Evolutionary conservation across 2,113 vertebrate species (phyloP), one percentile per base, ranked within the genome.

Genomic region (Amia ocellicauda): DNA sequence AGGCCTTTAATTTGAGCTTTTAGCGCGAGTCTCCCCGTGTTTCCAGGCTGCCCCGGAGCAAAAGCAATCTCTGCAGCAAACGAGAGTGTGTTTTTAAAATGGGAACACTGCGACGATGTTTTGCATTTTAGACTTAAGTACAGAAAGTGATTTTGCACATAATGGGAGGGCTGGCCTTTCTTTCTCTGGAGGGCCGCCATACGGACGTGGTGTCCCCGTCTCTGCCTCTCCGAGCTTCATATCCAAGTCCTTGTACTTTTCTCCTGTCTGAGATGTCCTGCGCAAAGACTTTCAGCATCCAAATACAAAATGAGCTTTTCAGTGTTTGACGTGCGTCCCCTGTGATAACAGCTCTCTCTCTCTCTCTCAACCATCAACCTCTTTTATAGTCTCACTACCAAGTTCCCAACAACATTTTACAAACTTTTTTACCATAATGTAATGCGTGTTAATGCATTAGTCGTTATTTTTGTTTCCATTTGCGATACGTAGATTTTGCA

Each of bases 1-100:
- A 4, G 61, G 78, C 69, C 79, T 83, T 77, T 88, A 86, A 88
- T 79, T 83, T 81, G 73, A 69, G 83, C 84, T 86, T 83, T 85
- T 83, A 86, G 81, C 70, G 57, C 68, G 49, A 47, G 42, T 58
- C 29, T 42, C 71, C 78, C 66, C 75, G 80, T 78, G 82, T 80
- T 83, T 71, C 50, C 76, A 77, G 78, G 80, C 74, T 23, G 69
- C 74, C 84, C 80, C 54, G 62, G 70, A 85, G 85, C 80, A 73
- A 81, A 58, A 76, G 74, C 82, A 85, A 75, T 72, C 79, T 71
- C 77, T 71, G 59, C 60, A 27, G 50, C 23, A 68, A 62, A 31
- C 62, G 42, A 31, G 63, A 60, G 17, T 10, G n/a, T 57, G n/a
- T 62, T 22, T 20, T 62, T 47, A 51, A 50, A 51, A n/a, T 23